Base-by-base conservation (phyloP, 1,140 invertebrate genomes). In the Drosophila teissieri region DNA sequence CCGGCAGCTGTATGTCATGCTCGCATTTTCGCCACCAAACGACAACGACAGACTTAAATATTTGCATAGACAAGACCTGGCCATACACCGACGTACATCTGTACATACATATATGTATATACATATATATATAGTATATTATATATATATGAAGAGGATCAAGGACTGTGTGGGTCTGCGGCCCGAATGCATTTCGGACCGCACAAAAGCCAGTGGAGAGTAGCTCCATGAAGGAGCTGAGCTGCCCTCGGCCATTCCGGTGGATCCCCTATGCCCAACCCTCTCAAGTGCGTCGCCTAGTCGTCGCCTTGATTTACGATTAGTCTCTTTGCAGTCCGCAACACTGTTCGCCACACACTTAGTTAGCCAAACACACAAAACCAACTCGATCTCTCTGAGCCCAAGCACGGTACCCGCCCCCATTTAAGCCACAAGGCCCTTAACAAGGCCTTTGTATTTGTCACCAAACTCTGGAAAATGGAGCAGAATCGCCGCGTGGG, bases 1-100 rank as follows among this genome's bases (percentile, higher is more conserved):
- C 74, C 61, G 52, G 67, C 57, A 65, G 68, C 79, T 74, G 69
- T 79, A 76, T 83, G 80, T 80, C 80, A 83, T 76, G 61, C 80
- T 83, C 80, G 80, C 75, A 83, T 83, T 83, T 84, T 83, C 65
- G 80, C 73, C 62, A 76, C 80, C 80, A 84, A 83, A 83, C 76
- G 80, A 83, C 80, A 83, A 80, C 80, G 79, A 76, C 80, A 83
- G 80, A 83, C 80, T 78, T 68, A 80, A 83, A 83, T 84, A 84
- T 83, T 83, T 83, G 80, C 80, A 83, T 83, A 84, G 80, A 84
- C 80, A 83, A 84, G 76, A 72, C 62, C 65, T 45, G 48, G 15
- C 53, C 62, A 36, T 60, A 54, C 34, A 64, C 17, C 48, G 31
- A 31, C 31, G 31, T 22, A 73, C 34, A 63, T 53, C 36, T 72